phyloP scores from a whole-genome alignment of 2,797 vertebrate genomes.

The Zenarchopterus dispar region DNA sequence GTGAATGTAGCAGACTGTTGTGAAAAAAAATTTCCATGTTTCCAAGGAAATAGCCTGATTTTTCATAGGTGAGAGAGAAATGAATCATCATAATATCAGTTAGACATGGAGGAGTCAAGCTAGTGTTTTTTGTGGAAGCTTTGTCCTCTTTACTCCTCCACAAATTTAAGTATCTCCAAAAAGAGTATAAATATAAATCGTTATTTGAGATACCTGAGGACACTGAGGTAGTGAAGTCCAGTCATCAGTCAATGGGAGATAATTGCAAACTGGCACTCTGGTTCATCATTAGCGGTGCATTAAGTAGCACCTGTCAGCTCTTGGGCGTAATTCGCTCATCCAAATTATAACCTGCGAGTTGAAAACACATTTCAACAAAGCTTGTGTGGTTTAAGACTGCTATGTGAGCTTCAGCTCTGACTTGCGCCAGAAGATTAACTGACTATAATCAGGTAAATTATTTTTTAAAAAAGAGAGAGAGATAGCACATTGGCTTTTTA shows the following conservation, averaged over 20 bases:
- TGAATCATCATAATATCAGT: conserved; percentile 56
- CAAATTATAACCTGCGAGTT: conserved; percentile 37
- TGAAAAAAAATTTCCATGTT: not conserved
- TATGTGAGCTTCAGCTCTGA: not conserved
- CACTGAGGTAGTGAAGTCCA: conserved; percentile 2
- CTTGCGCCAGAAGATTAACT: conserved; percentile 21
- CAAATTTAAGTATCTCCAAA: conserved; percentile 23
- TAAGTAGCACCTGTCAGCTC: conserved; percentile 64
- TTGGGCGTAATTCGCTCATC: conserved; percentile 38
- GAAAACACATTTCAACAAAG: conserved; percentile 19
- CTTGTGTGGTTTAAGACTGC: not conserved
- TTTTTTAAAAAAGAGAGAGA: no score
- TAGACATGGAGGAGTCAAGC: conserved; percentile 38
- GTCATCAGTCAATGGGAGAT: conserved; percentile 35
- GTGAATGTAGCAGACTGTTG: conserved; percentile 13
- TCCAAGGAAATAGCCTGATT: conserved; percentile 37
- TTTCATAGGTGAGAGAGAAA: conserved; percentile 35
- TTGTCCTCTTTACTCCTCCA: conserved; percentile 17
- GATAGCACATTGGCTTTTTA: no score
- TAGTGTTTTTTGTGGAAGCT: conserved; percentile 20
- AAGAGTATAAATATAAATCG: not conserved
- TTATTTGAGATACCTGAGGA: conserved; percentile 30
- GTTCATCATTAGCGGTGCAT: conserved; percentile 50
- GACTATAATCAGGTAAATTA: not conserved
- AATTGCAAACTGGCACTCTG: conserved; percentile 47